phyloP scores from a whole-genome alignment of 2,888 invertebrate species.

The Lordiphosa fenestrarum region DNA sequence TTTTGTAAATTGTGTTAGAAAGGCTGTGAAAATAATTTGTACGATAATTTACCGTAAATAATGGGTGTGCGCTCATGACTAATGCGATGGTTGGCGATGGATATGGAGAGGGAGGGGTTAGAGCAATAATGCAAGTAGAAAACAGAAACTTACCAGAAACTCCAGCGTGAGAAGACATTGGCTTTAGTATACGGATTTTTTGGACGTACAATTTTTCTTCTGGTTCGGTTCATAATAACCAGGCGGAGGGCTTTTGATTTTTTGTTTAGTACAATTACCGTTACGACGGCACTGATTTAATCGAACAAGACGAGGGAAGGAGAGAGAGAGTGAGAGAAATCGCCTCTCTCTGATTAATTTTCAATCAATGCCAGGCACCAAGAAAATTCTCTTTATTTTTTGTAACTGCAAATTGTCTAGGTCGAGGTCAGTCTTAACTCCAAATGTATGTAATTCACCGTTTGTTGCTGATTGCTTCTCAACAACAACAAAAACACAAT shows the following conservation, averaged over 20 bases:
- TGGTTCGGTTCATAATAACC: slow-evolving; percentile 78
- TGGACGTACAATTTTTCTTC: slow-evolving; percentile 81
- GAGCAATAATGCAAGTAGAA: neutral
- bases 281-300: slow-evolving; percentile 27
- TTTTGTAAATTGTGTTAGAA: slow-evolving; percentile 1
- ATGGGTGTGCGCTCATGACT: slow-evolving; percentile 18
- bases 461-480: slow-evolving; percentile 37
- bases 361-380: slow-evolving; percentile 29
- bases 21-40: slow-evolving; percentile 5
- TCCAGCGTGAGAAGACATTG: slow-evolving; percentile 84
- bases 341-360: slow-evolving; percentile 22
- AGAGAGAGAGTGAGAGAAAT: slow-evolving; percentile 2
- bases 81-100: slow-evolving; percentile 9
- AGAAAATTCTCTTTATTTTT: slow-evolving; percentile 21
- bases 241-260: slow-evolving; percentile 18
- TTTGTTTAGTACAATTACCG: slow-evolving; percentile 42
- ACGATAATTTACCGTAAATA: slow-evolving; percentile 39
- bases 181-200: slow-evolving; percentile 85
- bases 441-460: slow-evolving; percentile 38
- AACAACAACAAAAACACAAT: slow-evolving; percentile 14
- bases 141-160: slow-evolving; percentile 84
- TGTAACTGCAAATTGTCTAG: slow-evolving; percentile 31
- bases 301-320: neutral
- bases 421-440: slow-evolving; percentile 50
- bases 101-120: neutral